Evolutionary conservation across 2,797 vertebrate species (phyloP).

Genomic region (Stomatorhinus walkeri): DNA sequence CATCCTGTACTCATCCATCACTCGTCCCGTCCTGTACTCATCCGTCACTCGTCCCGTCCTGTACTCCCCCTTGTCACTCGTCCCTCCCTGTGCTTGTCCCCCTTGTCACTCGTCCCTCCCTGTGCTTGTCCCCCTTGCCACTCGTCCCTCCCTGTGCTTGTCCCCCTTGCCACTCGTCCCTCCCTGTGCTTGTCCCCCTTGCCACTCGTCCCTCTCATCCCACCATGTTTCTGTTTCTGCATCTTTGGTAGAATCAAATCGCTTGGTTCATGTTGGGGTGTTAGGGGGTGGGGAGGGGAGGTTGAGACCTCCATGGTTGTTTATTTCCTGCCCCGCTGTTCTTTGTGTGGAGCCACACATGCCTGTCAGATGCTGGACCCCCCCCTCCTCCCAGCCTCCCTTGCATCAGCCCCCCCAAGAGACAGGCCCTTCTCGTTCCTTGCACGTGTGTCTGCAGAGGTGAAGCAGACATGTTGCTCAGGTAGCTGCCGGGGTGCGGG

Average conservation of each 20-base stretch:
- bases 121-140: too few species aligned
- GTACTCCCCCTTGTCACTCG: neutral
- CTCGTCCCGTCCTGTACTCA: neutral
- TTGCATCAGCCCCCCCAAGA: neutral
- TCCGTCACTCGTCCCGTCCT: neutral
- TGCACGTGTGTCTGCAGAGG: neutral
- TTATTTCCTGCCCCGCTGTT: constrained; percentile 4
- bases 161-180: too few species aligned
- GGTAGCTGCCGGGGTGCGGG: neutral
- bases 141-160: too few species aligned
- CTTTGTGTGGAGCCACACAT: constrained; percentile 14
- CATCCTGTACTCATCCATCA: neutral
- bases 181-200: too few species aligned
- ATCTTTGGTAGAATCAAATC: neutral
- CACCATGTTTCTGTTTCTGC: neutral
- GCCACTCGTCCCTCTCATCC: neutral
- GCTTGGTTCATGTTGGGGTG: neutral
- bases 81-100: neutral
- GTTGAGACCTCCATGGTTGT: neutral
- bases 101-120: too few species aligned
- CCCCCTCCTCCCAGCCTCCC: neutral
- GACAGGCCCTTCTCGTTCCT: constrained; percentile 20
- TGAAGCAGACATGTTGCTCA: neutral
- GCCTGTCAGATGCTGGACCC: neutral
- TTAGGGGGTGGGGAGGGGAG: neutral